Percentiles rank a stretch among this genome's conserved stretches.
Conservation (phyloP, 1,140 invertebrate genomes). For the Argopecten irradians region DNA sequence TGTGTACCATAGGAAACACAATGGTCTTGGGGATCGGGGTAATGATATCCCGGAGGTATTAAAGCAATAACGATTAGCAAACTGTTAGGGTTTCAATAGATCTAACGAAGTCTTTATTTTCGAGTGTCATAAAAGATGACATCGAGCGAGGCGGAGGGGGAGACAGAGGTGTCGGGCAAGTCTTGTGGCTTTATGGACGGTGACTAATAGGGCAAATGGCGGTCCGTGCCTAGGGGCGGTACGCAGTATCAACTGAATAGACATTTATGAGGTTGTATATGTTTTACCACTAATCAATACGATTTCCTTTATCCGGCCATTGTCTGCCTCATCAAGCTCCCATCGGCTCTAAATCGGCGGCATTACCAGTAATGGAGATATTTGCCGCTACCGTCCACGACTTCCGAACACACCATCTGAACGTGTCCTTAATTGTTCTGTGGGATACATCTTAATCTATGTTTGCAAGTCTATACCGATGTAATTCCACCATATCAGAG, state of each 20-base stretch:
- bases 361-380: slow-evolving; percentile 13
- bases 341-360: not conserved
- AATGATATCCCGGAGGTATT: not conserved
- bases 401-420: not conserved
- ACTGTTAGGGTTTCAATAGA: not conserved
- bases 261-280: slow-evolving; percentile 18
- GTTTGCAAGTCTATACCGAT: not conserved
- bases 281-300: slow-evolving; percentile 22
- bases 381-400: not conserved
- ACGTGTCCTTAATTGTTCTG: not conserved
- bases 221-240: not conserved
- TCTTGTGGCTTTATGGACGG: not conserved
- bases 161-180: not conserved
- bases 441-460: slow-evolving; percentile 10
- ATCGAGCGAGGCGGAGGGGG: not conserved
- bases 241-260: slow-evolving; percentile 22
- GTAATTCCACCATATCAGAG: not conserved
- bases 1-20: not conserved
- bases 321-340: not conserved
- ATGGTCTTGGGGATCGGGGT: not conserved
- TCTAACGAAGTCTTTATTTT: not conserved
- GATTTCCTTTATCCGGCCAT: not conserved
- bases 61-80: not conserved
- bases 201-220: slow-evolving; percentile 9
- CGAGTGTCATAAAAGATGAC: not conserved